Evolutionary conservation across 2,797 vertebrate species (phyloP), one percentile per base, ranked within the genome.

Genomic region (Nasua narica): DNA sequence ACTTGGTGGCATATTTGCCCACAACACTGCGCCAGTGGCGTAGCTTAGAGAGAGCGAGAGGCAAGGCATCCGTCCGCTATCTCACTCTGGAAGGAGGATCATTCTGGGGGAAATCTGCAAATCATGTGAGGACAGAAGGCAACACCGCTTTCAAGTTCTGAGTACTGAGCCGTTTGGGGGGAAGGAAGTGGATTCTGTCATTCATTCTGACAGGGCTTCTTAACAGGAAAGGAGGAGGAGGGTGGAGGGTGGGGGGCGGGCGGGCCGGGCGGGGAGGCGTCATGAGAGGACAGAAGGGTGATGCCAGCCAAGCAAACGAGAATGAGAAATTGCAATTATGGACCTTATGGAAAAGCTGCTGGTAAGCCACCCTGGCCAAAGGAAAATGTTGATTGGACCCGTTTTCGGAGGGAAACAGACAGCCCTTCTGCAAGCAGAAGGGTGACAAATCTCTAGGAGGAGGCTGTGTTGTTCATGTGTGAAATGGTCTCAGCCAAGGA

Each of bases 401-500:
- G 48, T 90, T 96, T 60, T 97, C 35, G 0, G 88, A 97, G 52
- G 50, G 92, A 96, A 98, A 86, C 76, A 93, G 77, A 89, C 91
- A 97, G 92, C 37, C 40, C 84, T 97, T 98, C 91, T 29, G 5
- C 67, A 98, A 94, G 85, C 10, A n/a, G 97, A 97, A 91, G 93
- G 96, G 37, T 46, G 7, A 52, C 40, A 97, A 90, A 12, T 90
- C 95, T 94, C 97, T 15, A 16, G 54, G 95, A 97, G 95, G 94
- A 92, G 79, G 84, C 0, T 0, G 11, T 97, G 95, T 79, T 97
- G 97, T 77, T 93, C 96, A 94, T 70, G 97, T 97, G 93, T 82
- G 97, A 98, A 98, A 97, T 52, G 96, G 97, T 94, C 40, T 56
- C 32, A 86, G 95, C 94, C 94, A 97, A 78, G 60, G 96, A 96